Base-by-base conservation (phyloP, 2,888 invertebrate species). In the Latrodectus elegans region DNA sequence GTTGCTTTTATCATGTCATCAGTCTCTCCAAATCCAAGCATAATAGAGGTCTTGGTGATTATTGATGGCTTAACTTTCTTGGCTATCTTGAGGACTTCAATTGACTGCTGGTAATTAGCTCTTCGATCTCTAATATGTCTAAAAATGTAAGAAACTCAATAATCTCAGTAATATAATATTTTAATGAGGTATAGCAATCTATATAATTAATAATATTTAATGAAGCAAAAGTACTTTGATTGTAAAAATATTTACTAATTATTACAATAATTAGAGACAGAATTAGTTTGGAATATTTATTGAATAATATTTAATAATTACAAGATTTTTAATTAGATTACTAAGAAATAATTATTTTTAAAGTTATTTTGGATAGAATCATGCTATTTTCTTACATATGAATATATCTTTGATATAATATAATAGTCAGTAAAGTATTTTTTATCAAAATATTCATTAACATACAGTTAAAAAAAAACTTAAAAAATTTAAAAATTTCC, bases 21-120 rank as follows among this genome's bases (percentile, higher is more conserved):
- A 0, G 95, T 95, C 93, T 99, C 98, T n/a, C 94, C 94, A 4
- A 99, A 94, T 0, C 99, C 99, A 78, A 99, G 93, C 99, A 99
- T 99, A 90, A 99, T 96, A 0, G 99, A 99, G 0, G 98, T 97
- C 93, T 99, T 99, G 4, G 99, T 99, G 74, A 99, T 94, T 88
- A 99, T 92, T 82, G 95, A 94, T 0, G 96, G 95, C 91, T 96
- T 96, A 26, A 94, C 93, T 60, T 94, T 93, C 92, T 99, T 99
- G 0, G 96, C 99, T 89, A 95, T 95, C 91, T 95, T 93, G 81
- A 99, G 92, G 26, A 97, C 97, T 83, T 94, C 93, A 90, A 99
- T 92, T 0, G 99, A 97, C 93, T 99, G 99, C n/a, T 92, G 55
- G 78, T 96, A 99, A 93, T 95, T 95, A 14, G 99, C 99, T 88